Evolutionary conservation across 2,888 invertebrate genomes (phyloP).

Genomic region (Eupeodes luniger): DNA sequence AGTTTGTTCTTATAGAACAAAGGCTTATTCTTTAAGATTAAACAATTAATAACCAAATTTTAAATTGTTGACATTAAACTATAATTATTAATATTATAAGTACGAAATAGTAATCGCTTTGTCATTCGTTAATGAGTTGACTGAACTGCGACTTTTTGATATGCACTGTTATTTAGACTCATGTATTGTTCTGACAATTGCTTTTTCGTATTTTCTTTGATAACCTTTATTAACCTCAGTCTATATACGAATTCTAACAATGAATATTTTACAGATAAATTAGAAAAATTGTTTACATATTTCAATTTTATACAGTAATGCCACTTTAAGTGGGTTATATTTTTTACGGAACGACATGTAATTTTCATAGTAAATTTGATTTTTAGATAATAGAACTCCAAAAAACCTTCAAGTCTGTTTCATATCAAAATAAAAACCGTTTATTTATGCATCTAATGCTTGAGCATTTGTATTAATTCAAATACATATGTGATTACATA

Average conservation of each 20-base stretch:
- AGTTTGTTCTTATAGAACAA: background rate
- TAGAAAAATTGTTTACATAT: background rate
- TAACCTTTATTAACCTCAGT: conserved; percentile 6
- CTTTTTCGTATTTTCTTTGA: background rate
- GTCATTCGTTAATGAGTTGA: conserved; percentile 1
- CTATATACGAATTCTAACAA: background rate
- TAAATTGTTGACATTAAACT: background rate
- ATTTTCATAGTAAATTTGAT: too few species aligned
- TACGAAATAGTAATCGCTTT: background rate
- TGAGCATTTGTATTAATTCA: too few species aligned
- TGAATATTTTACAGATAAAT: background rate
- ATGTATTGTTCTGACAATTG: background rate
- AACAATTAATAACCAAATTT: background rate
- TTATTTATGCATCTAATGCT: too few species aligned
- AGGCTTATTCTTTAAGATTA: background rate
- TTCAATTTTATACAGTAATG: background rate
- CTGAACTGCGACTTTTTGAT: background rate
- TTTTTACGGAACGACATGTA: too few species aligned
- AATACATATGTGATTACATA: too few species aligned
- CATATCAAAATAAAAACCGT: too few species aligned
- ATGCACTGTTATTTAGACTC: background rate
- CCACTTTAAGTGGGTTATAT: background rate
- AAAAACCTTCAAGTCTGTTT: too few species aligned
- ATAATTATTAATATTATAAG: background rate
- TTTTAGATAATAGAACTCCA: too few species aligned